Evolutionary conservation across 2,888 invertebrate genomes (phyloP).

Genomic region (Andrena flavipes): DNA sequence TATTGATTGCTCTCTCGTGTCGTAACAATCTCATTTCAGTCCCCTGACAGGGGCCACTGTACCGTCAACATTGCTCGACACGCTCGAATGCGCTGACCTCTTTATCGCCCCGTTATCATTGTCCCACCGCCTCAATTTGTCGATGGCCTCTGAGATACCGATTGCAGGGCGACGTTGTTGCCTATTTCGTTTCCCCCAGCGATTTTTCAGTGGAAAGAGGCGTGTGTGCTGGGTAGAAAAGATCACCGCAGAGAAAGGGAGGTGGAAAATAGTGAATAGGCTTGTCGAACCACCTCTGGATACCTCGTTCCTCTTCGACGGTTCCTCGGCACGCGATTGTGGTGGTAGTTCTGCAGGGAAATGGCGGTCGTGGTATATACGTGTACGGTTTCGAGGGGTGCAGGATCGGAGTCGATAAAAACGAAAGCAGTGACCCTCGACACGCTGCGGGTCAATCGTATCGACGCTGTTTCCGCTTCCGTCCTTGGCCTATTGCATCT

Average conservation of each 20-base stretch:
- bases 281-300: conserved; percentile 9
- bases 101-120: background rate
- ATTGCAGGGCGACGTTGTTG: background rate
- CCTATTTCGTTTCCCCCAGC: background rate
- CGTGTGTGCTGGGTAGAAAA: background rate
- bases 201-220: background rate
- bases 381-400: conserved; percentile 10
- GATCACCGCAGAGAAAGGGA: background rate
- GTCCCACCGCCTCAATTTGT: conserved; percentile 4
- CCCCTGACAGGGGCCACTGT: no score
- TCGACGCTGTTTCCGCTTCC: conserved; percentile 39
- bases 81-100: background rate
- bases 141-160: background rate
- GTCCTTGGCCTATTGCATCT: background rate
- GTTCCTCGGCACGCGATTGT: conserved; percentile 23
- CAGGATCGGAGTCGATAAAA: conserved; percentile 42
- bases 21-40: conserved; percentile 7
- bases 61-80: background rate
- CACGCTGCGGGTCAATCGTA: conserved; percentile 34
- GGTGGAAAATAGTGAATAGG: conserved; percentile 10
- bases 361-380: conserved; percentile 15
- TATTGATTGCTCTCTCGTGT: no score
- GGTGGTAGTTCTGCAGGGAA: conserved; percentile 27
- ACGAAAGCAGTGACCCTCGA: conserved; percentile 5
- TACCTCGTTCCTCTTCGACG: conserved; percentile 34